phyloP scores from a whole-genome alignment of 2,888 invertebrate genomes.

The Cyrtodaria siliqua region DNA sequence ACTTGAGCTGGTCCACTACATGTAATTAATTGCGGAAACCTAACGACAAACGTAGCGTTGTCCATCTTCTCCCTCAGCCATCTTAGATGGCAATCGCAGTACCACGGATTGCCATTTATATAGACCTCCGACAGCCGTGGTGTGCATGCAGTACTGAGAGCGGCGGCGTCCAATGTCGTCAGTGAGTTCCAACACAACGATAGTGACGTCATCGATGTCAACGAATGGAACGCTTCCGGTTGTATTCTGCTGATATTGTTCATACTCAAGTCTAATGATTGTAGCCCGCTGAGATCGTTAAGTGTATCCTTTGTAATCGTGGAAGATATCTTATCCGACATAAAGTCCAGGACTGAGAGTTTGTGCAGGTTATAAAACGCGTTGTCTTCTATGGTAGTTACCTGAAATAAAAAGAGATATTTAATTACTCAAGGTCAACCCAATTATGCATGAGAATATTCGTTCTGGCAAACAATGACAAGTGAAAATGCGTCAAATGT shows the following conservation, averaged over 20 bases:
- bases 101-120: constrained; percentile 66
- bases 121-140: constrained; percentile 53
- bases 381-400: constrained; percentile 61
- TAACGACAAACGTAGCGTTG: constrained; percentile 54
- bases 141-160: constrained; percentile 39
- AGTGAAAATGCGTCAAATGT: too few relatives aligned
- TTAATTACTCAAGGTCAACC: too few relatives aligned
- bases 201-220: constrained; percentile 40
- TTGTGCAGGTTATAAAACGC: constrained; percentile 61
- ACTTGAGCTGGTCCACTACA: constrained; percentile 60
- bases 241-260: constrained; percentile 61
- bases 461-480: too few relatives aligned
- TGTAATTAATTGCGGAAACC: constrained; percentile 58
- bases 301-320: constrained; percentile 64
- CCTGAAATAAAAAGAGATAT: constrained; percentile 10
- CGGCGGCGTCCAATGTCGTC: constrained; percentile 44
- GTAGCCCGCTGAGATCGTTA: constrained; percentile 50
- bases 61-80: constrained; percentile 63
- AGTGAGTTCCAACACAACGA: constrained; percentile 63
- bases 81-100: constrained; percentile 66
- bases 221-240: constrained; percentile 44
- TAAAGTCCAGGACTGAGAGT: constrained; percentile 57
- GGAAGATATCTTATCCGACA: constrained; percentile 57
- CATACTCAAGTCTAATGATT: constrained; percentile 52
- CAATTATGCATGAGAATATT: too few relatives aligned